Conservation (phyloP, 2,888 invertebrate genomes). For the Herminia tarsipennalis region DNA sequence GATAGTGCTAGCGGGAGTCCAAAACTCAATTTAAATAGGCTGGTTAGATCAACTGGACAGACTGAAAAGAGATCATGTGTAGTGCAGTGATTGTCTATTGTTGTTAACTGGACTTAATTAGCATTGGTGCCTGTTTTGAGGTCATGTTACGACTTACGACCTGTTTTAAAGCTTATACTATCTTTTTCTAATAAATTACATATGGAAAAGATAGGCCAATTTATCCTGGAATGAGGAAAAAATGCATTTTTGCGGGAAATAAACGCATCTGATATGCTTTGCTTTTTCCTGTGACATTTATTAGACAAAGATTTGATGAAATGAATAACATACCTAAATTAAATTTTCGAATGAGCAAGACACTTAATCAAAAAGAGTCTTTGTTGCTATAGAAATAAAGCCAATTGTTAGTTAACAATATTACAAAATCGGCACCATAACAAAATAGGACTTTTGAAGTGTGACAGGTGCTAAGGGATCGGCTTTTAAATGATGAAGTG, state of each 20-base stretch:
- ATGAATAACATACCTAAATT: no score
- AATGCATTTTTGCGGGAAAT: no score
- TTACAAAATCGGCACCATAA: background rate
- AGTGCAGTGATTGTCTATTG: slow-evolving; percentile 76
- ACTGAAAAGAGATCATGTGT: slow-evolving; percentile 77
- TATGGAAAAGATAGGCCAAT: no score
- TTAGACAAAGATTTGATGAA: no score
- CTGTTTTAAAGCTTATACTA: background rate
- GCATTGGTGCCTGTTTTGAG: background rate
- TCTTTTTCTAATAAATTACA: background rate
- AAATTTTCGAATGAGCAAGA: no score
- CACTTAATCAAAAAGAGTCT: no score
- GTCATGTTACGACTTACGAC: background rate
- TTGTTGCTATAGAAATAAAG: no score
- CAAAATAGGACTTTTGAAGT: slow-evolving; percentile 1
- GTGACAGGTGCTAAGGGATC: slow-evolving; percentile 30
- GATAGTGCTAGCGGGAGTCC: slow-evolving; percentile 86
- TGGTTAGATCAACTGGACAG: slow-evolving; percentile 75
- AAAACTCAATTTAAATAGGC: slow-evolving; percentile 78
- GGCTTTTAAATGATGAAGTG: slow-evolving; percentile 10
- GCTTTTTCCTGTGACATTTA: no score
- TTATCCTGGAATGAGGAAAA: no score
- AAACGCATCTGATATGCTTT: no score
- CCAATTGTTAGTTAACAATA: background rate
- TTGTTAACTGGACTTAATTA: slow-evolving; percentile 13